Evolutionary conservation across 2,888 invertebrate species (phyloP).

Genomic region (Pherbina coryleti): DNA sequence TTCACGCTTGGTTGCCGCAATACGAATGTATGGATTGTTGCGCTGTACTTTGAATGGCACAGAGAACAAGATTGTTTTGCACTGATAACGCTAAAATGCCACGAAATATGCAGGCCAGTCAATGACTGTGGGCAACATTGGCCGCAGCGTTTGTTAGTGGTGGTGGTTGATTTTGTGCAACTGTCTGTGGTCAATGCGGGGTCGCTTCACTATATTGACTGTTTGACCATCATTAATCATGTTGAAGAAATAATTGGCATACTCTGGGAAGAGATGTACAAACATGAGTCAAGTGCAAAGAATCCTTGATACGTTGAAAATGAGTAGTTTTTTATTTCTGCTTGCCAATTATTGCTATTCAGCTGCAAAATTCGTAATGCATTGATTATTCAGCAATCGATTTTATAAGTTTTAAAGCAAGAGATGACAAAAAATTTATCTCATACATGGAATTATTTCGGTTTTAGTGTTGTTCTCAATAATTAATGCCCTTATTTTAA

Average conservation of each 20-base stretch:
- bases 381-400: too few species aligned
- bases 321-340: not conserved
- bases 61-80: constrained; percentile 63
- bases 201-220: constrained; percentile 39
- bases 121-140: not conserved
- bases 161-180: constrained; percentile 28
- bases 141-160: not conserved
- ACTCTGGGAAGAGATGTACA: not conserved
- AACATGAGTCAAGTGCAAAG: not conserved
- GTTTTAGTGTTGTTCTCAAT: too few species aligned
- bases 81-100: constrained; percentile 64
- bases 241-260: constrained; percentile 42
- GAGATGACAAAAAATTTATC: too few species aligned
- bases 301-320: constrained; percentile 26
- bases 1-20: constrained; percentile 59
- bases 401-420: too few species aligned
- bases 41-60: constrained; percentile 3
- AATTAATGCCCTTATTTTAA: too few species aligned
- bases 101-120: constrained; percentile 23
- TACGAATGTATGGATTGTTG: constrained; percentile 40
- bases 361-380: too few species aligned
- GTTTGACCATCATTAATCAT: constrained; percentile 45
- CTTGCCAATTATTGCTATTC: not conserved
- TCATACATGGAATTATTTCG: too few species aligned
- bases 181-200: constrained; percentile 50